Conservation (phyloP, 1,140 invertebrate species). For the Hyles euphorbiae region DNA sequence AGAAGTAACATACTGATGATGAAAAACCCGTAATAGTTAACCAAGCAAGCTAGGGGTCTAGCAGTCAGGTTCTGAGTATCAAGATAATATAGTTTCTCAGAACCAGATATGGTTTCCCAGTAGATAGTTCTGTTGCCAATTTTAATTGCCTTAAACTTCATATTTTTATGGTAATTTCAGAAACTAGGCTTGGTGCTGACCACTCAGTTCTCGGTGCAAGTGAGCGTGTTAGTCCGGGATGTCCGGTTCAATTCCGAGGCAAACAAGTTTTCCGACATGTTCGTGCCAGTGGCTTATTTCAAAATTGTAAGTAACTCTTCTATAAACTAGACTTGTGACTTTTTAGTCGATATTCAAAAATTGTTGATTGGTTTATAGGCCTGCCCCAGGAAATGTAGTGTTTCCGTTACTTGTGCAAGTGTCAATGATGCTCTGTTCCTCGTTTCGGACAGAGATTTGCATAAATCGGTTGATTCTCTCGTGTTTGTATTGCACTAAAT, state of each 20-base stretch:
- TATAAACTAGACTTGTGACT: constrained; percentile 1
- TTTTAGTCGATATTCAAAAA: not conserved
- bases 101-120: no score
- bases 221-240: not conserved
- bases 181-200: constrained; percentile 2
- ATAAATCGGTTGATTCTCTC: not conserved
- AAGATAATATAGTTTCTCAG: no score
- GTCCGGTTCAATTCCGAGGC: constrained; percentile 7
- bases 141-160: no score
- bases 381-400: not conserved
- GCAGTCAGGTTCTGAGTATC: no score
- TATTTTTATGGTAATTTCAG: not conserved
- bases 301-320: constrained; percentile 6
- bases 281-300: constrained; percentile 5
- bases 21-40: no score
- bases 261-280: constrained; percentile 5
- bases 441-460: no score
- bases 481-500: not conserved
- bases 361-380: not conserved
- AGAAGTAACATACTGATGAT: no score
- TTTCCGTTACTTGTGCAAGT: not conserved
- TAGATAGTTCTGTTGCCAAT: not conserved
- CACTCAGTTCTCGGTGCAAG: constrained; percentile 1
- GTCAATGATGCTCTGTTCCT: not conserved
- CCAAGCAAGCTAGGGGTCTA: no score